Evolutionary conservation across 2,113 vertebrate species (phyloP), one percentile per base, ranked within the genome.

Genomic region (Dasyprocta punctata): DNA sequence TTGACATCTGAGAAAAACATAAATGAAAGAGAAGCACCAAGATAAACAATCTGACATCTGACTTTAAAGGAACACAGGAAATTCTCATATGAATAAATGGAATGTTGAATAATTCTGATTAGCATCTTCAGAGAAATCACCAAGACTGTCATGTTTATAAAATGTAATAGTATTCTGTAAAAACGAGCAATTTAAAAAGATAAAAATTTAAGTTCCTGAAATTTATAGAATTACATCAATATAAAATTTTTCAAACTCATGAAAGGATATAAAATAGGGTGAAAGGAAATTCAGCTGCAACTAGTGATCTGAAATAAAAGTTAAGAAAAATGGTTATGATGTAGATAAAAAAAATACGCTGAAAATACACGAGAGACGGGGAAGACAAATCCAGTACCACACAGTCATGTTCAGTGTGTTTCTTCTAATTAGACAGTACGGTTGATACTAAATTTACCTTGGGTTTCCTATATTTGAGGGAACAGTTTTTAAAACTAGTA

Each of bases 401-500:
- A 14, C 63, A 28, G 80, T 60, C 36, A 47, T 36, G 47, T 11
- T 17, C 14, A 20, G 54, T 56, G 54, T 4, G 17, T 56, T 56
- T 54, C 14, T 54, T 16, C 54, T 54, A 54, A 5, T 17, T 56
- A 56, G 17, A 56, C 54, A 17, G 54, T 56, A 56, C 4, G 4
- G 54, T 56, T 56, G 54, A 56, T 16, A 56, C 19, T 56, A 17
- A 16, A 56, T 56, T 56, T 56, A n/a, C 20, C 87, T 69, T 44
- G 17, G 26, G 41, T 91, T 6, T 84, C 47, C 47, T 60, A 16
- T 41, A 75, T 54, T 67, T 86, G 87, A 93, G 5, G 52, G n/a
- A 69, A 82, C 0, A 86, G 78, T n/a, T 97, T 58, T 67, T 81
- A 91, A 95, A 85, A 85, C 87, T 69, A 75, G 75, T 44, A 86